Percentiles rank a stretch among this genome's conserved stretches.
phyloP scores from a whole-genome alignment of 2,113 vertebrate species.

The Mus spicilegus region DNA sequence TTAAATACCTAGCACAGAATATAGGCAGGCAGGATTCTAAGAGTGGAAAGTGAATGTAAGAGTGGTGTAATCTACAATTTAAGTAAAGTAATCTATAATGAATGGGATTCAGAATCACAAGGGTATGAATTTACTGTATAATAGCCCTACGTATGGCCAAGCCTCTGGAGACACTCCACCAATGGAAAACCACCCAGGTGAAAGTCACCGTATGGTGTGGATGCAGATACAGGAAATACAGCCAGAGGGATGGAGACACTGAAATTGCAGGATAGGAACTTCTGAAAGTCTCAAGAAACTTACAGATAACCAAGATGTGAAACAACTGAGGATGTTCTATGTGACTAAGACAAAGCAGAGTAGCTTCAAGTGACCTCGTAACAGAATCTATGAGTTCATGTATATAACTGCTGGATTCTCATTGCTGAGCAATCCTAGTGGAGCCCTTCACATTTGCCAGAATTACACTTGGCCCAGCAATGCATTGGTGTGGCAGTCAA shows the following conservation, averaged over 20 bases:
- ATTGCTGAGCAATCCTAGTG: neutral
- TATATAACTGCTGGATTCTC: neutral
- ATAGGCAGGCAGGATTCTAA: neutral
- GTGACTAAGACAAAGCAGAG: neutral
- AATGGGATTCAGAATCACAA: too few relatives aligned
- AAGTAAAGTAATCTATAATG: neutral
- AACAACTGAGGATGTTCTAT: neutral
- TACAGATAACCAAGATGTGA: neutral
- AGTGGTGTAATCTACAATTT: neutral
- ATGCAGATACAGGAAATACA: neutral
- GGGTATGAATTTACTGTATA: neutral
- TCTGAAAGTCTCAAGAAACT: neutral
- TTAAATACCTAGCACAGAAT: neutral
- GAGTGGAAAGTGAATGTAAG: neutral
- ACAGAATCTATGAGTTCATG: neutral
- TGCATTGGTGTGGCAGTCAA: neutral
- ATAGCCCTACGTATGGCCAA: neutral
- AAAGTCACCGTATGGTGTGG: neutral
- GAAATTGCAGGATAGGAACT: neutral
- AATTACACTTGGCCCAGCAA: neutral
- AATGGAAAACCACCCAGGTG: neutral
- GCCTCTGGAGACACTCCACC: neutral
- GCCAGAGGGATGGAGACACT: neutral
- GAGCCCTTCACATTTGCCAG: neutral
- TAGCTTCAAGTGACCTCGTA: neutral